These are phyloP conservation scores for Pheucticus melanocephalus DNA, from an alignment of 2,113 vertebrate genomes.

Conservation along the genomic window DNA sequence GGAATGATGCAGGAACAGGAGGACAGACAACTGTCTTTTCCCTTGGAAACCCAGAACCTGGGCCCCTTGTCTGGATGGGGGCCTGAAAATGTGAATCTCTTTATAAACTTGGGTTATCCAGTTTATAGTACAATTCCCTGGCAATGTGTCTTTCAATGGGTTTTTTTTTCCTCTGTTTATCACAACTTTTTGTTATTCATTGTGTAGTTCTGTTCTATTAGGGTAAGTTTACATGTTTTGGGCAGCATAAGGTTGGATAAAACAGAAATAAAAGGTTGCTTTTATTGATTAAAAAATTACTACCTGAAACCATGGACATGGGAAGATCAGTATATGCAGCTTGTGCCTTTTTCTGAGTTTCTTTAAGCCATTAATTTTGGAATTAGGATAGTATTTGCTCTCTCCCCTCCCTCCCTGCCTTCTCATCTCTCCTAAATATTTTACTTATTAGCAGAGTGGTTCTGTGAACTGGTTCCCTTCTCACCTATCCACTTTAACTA, in stretches of 20 bases:
- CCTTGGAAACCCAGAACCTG: not conserved
- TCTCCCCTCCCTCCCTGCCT: not conserved
- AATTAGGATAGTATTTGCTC: not conserved
- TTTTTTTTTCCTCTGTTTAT: not conserved
- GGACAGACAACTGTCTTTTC: not conserved
- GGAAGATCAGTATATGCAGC: not conserved
- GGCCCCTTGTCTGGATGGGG: slow-evolving; percentile 54
- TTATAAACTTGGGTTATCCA: slow-evolving; percentile 29
- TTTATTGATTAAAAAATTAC: slow-evolving; percentile 29
- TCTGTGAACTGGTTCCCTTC: not conserved
- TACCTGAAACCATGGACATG: not conserved
- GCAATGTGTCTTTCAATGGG: not conserved
- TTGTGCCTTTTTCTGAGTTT: not conserved
- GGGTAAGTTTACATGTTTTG: not conserved
- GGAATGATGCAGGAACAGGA: not conserved
- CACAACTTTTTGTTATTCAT: slow-evolving; percentile 15
- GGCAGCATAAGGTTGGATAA: not conserved
- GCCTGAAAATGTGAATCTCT: slow-evolving; percentile 49
- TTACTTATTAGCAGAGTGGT: not conserved
- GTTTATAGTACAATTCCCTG: slow-evolving; percentile 17
- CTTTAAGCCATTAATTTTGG: not conserved
- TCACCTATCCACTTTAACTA: not conserved
- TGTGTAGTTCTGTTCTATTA: not conserved
- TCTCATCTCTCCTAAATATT: not conserved
- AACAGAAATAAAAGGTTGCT: not conserved